Evolutionary conservation across 2,113 vertebrate species (phyloP).

Genomic region (Strix uralensis): DNA sequence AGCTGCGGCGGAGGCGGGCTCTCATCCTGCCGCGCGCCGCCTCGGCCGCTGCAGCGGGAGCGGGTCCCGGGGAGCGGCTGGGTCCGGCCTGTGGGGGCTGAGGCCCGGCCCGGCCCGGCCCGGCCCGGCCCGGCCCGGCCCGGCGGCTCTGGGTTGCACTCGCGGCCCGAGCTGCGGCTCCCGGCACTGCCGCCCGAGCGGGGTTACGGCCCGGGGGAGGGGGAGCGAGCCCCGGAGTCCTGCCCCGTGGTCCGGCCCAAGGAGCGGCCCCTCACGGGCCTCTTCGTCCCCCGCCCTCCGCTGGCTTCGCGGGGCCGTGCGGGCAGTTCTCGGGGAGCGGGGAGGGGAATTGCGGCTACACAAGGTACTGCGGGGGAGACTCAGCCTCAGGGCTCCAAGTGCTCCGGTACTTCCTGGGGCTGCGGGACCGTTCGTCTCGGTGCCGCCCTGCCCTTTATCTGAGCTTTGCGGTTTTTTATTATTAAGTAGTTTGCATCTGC

Average conservation of each 20-base stretch:
- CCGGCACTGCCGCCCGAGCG: not conserved
- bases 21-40: too few species aligned
- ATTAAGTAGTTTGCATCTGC: too few species aligned
- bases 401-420: not conserved
- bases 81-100: not conserved
- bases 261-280: not conserved
- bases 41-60: too few species aligned
- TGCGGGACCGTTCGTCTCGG: too few species aligned
- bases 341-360: too few species aligned
- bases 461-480: not conserved
- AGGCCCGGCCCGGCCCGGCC: not conserved
- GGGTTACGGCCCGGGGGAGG: not conserved
- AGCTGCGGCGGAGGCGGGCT: not conserved
- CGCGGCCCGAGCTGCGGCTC: not conserved
- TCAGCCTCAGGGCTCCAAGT: accelerated
- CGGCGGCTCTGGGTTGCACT: not conserved
- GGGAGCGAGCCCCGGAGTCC: not conserved
- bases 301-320: too few species aligned
- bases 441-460: not conserved
- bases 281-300: not conserved
- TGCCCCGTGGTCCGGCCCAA: too few species aligned
- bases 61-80: too few species aligned
- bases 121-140: not conserved
- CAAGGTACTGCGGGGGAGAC: too few species aligned
- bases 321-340: too few species aligned